Evolutionary conservation across 2,888 invertebrate genomes (phyloP), one percentile per base, ranked within the genome.

Genomic region (Amiota mariae): DNA sequence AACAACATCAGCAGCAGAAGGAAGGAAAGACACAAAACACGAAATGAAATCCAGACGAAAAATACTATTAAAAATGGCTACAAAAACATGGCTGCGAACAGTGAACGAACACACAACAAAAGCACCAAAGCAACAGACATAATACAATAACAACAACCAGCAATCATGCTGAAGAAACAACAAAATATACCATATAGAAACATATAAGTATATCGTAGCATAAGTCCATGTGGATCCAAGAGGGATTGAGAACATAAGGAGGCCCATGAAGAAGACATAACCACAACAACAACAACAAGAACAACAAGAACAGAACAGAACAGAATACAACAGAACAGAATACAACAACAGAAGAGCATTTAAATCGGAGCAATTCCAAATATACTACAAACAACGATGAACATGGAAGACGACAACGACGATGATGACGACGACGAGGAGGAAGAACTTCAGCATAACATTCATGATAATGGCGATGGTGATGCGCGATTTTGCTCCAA

Each of bases 21-120:
- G 18, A 13, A 36, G 51, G 15, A 67, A 48, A 36, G 36, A 36
- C 36, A 36, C 36, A 36, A 56, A 70, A 70, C 36, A 20, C 46
- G 66, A n/a, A 54, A 64, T 71, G 54, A 61, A 71, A 70, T 63
- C 71, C 74, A 72, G 74, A 76, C 76, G 72, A 70, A 75, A 36
- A 72, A 72, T 67, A 75, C 82, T 79, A 85, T 85, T 85, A 85
- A 84, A 82, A 86, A 86, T 87, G 86, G 86, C 84, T 80, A 81
- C 81, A 85, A 84, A 84, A 59, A 86, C 82, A 86, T 85, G 86
- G 77, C 82, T 84, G 80, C 77, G 77, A 82, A 82, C 61, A 72
- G 51, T 47, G 18, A 73, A 61, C 68, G 56, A 24, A 46, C 49
- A 18, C 12, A 15, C 64, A 64, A 46, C 68, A 68, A 57, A 70